These are phyloP conservation scores for Formicarius rufipectus DNA, from an alignment of 2,113 vertebrate genomes.

Conservation along the genomic window DNA sequence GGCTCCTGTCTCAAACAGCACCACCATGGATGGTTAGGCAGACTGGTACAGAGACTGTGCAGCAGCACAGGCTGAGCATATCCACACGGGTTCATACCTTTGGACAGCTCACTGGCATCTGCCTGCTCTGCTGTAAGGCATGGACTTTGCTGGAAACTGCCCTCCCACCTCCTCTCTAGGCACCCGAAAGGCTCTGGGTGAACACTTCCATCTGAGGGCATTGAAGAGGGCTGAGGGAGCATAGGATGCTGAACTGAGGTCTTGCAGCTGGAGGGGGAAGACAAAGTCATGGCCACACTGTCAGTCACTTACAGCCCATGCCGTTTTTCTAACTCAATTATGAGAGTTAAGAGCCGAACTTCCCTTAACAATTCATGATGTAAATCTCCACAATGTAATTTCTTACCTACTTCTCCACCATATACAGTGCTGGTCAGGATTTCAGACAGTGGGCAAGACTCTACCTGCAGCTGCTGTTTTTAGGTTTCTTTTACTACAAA, in stretches of 20 bases:
- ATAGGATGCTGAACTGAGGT: rapidly evolving
- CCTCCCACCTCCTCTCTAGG: neutral
- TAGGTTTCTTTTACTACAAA: neutral
- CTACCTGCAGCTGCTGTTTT: neutral
- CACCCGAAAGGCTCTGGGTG: neutral
- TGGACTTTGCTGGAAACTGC: neutral
- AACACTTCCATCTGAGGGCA: neutral
- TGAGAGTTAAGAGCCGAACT: neutral
- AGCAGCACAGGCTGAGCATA: rapidly evolving
- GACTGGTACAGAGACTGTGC: neutral
- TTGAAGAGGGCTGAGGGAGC: neutral
- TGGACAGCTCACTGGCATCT: neutral
- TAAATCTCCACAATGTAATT: neutral
- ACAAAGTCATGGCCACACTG: neutral
- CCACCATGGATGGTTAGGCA: rapidly evolving
- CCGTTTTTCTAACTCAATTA: neutral
- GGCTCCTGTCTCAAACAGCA: neutral
- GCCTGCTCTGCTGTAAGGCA: neutral
- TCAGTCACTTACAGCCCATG: neutral
- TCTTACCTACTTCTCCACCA: neutral
- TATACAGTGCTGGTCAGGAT: rapidly evolving
- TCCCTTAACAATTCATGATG: neutral
- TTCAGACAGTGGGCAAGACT: neutral
- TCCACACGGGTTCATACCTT: rapidly evolving
- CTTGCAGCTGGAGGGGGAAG: neutral